These are phyloP conservation scores for Chesias legatella DNA, from an alignment of 2,888 invertebrate genomes.

Conservation along the genomic window DNA sequence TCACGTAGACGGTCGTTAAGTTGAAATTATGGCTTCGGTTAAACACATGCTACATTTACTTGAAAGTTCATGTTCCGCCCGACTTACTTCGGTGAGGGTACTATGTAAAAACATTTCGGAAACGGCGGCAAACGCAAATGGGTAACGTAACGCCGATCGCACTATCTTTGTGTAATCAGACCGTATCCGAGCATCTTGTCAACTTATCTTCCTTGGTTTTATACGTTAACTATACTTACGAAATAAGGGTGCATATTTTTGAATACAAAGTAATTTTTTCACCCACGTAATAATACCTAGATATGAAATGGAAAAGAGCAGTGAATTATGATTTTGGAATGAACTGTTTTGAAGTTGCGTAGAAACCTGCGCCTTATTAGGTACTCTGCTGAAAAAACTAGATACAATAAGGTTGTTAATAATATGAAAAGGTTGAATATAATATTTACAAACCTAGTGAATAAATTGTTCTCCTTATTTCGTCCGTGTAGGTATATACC, in stretches of 20 bases:
- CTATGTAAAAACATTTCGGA: slow-evolving; percentile 46
- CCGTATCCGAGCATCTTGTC: slow-evolving; percentile 28
- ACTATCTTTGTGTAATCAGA: slow-evolving; percentile 35
- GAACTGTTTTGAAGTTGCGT: too few relatives aligned
- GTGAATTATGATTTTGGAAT: too few relatives aligned
- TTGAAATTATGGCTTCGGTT: slow-evolving; percentile 72
- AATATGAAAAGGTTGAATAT: too few relatives aligned
- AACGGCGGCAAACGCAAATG: slow-evolving; percentile 38
- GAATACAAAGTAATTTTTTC: too few relatives aligned
- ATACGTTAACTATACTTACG: slow-evolving; percentile 10
- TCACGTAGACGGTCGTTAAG: slow-evolving; percentile 75
- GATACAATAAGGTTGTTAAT: too few relatives aligned
- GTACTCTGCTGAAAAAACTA: too few relatives aligned
- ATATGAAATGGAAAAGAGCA: too few relatives aligned
- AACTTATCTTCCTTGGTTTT: slow-evolving; percentile 21
- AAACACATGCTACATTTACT: slow-evolving; percentile 79
- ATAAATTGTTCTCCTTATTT: too few relatives aligned
- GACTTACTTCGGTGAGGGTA: slow-evolving; percentile 65
- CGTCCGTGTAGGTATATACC: too few relatives aligned
- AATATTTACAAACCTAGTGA: too few relatives aligned
- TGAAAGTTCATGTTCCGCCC: slow-evolving; percentile 72
- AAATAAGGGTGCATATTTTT: not conserved
- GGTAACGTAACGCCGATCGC: slow-evolving; percentile 28
- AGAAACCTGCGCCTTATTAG: too few relatives aligned
- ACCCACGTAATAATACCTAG: too few relatives aligned